A percentile compares a stretch with the other conserved stretches of the same genome.
Evolutionary conservation across 2,888 invertebrate species (phyloP).

Genomic region (Apotomis turbidana): DNA sequence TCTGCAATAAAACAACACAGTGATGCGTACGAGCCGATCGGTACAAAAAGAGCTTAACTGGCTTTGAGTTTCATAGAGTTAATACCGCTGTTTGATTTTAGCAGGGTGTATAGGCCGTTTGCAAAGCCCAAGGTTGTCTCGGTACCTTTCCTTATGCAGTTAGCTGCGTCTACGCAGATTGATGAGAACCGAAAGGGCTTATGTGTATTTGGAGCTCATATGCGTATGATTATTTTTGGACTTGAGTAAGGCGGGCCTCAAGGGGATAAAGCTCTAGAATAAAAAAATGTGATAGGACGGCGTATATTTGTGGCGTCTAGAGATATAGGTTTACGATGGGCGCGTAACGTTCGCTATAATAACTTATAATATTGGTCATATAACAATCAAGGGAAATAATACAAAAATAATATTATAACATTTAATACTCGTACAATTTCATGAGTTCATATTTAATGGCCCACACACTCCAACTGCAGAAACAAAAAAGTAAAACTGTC

Average conservation of each 20-base stretch:
- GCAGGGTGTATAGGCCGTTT: conserved; percentile 11
- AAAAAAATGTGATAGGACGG: no score
- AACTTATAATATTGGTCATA: no score
- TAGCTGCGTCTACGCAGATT: conserved; percentile 3
- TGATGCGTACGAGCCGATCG: conserved; percentile 7
- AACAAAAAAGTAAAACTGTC: no score
- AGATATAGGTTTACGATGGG: no score
- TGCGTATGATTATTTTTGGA: background rate
- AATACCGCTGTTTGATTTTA: background rate
- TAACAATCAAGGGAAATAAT: no score
- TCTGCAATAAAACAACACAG: conserved; percentile 31
- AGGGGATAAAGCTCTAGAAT: conserved; percentile 2
- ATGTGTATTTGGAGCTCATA: background rate
- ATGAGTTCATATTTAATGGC: no score
- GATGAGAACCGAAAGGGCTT: background rate
- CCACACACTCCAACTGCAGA: no score
- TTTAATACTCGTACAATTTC: no score
- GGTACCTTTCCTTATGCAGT: conserved; percentile 33
- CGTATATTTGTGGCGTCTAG: no score
- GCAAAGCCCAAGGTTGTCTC: conserved; percentile 39
- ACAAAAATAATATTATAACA: no score
- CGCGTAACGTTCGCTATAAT: no score
- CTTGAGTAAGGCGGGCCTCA: background rate
- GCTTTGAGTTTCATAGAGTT: background rate
- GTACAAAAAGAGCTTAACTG: background rate